Evolutionary conservation across 2,797 vertebrate species (phyloP), one percentile per base, ranked within the genome.

Genomic region (Diceros bicornis): DNA sequence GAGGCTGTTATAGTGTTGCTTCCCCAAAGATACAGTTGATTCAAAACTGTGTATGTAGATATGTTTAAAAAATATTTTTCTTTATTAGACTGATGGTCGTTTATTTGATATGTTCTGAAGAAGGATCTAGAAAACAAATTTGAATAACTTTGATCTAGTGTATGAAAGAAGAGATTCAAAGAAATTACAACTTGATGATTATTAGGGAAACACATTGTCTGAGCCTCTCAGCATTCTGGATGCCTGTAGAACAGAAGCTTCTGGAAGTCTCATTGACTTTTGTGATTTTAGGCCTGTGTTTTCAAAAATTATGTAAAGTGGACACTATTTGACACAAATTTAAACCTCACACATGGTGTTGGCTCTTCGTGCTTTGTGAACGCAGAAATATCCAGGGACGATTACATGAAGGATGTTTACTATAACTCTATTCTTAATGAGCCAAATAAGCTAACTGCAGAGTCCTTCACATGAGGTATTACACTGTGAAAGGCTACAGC

Each of bases 381-480:
- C 55, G 85, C n/a, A 78, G 77, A 92, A 55, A 74, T 34, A 87
- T 69, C 34, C 71, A 88, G 86, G 34, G 82, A 88, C 0, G 0
- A 29, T 61, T 74, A n/a, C 78, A 62, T 34, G 61, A 77, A 72
- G 74, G 62, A 83, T 55, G 29, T 83, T 90, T 90, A 64, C 47
- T 64, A 32, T 44, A 20, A 78, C 50, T 61, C 61, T 62, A 4
- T 52, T 72, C 64, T 94, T 97, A 66, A 94, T 50, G 86, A 97
- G 21, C 71, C 66, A 44, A 61, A 20, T 34, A 37, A 32, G 14
- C 29, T 27, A 50, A 47, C 74, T 27, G 27, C 7, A 34, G 50
- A 25, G 59, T 1, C 10, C 68, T 79, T 83, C 64, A 32, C 52
- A 12, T 57, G 50, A 64, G 59, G 34, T 52, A 12, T 55, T 55